Percentiles rank a stretch among this genome's conserved stretches.
These are phyloP conservation scores for Heliconius hortense DNA, from an alignment of 2,888 invertebrate genomes.

Conservation along the genomic window DNA sequence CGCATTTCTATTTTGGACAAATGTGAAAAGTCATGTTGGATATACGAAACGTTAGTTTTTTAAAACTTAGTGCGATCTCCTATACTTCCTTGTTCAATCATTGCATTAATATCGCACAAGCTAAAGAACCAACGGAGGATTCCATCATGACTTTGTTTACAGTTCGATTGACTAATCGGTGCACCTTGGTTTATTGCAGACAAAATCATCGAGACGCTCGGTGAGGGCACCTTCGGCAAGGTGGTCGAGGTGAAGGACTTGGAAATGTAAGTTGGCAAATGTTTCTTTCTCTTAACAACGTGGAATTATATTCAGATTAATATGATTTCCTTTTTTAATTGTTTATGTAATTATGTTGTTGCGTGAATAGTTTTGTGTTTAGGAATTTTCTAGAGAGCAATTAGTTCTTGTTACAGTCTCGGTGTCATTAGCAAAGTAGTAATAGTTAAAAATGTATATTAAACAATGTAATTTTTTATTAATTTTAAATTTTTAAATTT, in stretches of 20 bases:
- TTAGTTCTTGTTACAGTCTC: constrained; percentile 10
- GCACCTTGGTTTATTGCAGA: constrained; percentile 90
- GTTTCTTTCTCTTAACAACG: background rate
- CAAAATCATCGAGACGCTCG: constrained; percentile 98
- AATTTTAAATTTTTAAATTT: too few relatives aligned
- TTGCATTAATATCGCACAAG: constrained; percentile 15
- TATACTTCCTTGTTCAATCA: background rate
- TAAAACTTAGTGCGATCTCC: constrained; percentile 16
- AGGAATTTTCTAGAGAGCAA: constrained; percentile 8
- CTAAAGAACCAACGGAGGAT: constrained; percentile 54
- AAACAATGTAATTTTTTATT: too few relatives aligned
- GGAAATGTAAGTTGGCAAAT: constrained; percentile 88
- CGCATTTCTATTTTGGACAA: constrained; percentile 38
- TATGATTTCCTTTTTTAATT: too few relatives aligned
- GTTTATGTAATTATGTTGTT: background rate
- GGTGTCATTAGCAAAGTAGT: background rate
- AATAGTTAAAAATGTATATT: background rate
- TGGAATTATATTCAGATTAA: background rate
- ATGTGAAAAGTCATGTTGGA: constrained; percentile 62
- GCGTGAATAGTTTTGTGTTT: constrained; percentile 5
- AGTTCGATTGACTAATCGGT: constrained; percentile 59
- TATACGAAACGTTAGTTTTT: constrained; percentile 46
- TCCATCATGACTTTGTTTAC: constrained; percentile 67
- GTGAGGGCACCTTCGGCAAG: constrained; percentile 99
- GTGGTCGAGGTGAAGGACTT: constrained; percentile 99